These are phyloP conservation scores for Uria aalge DNA, from an alignment of 2,113 vertebrate species.

Conservation along the genomic window DNA sequence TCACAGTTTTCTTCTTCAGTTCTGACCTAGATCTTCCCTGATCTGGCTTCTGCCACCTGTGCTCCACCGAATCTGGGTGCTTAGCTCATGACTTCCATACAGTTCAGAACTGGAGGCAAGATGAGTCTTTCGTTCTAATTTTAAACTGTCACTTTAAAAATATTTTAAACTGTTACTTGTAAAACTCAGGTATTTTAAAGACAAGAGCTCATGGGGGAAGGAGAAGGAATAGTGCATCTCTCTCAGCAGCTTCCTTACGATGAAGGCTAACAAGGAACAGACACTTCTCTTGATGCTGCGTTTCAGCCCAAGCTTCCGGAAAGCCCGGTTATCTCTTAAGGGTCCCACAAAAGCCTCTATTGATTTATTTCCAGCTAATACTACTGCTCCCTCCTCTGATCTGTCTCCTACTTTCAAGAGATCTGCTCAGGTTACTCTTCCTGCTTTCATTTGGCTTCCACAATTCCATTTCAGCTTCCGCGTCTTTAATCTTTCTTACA, in stretches of 20 bases:
- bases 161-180: neutral
- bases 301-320: neutral
- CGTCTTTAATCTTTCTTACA: neutral
- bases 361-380: neutral
- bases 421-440: constrained; percentile 8
- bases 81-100: neutral
- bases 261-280: neutral
- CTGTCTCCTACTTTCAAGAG: neutral
- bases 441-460: neutral
- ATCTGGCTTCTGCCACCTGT: neutral
- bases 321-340: neutral
- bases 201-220: neutral
- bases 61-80: neutral
- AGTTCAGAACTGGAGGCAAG: neutral
- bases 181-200: neutral
- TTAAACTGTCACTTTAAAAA: neutral
- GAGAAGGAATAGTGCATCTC: neutral
- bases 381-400: neutral
- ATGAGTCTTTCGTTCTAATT: neutral
- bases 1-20: neutral
- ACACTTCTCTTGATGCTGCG: neutral
- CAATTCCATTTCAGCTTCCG: neutral
- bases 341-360: neutral
- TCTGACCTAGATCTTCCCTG: neutral
- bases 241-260: neutral